A percentile compares a stretch with the other conserved stretches of the same genome.
Evolutionary conservation across 2,797 vertebrate genomes (phyloP).

Genomic region (Enteromius treurensis): DNA sequence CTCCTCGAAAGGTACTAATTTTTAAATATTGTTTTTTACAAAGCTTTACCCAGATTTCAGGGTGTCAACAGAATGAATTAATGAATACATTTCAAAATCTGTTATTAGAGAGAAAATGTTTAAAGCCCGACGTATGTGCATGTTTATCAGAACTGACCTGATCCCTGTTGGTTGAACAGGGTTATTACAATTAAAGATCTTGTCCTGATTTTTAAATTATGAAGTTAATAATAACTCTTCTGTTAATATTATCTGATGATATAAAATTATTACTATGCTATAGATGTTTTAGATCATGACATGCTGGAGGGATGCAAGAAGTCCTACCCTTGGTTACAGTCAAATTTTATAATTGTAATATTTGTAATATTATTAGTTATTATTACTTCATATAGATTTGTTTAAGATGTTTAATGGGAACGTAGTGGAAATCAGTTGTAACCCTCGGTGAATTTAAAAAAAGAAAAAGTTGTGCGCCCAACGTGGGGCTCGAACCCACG

Average conservation of each 20-base stretch:
- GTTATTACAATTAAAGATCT: neutral
- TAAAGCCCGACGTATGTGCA: neutral
- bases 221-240: neutral
- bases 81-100: neutral
- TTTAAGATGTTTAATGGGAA: too few species aligned
- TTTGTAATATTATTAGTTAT: neutral
- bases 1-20: neutral
- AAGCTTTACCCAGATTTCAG: neutral
- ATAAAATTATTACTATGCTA: neutral
- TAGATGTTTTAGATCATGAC: neutral
- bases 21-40: neutral
- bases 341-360: neutral
- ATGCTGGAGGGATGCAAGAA: neutral
- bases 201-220: neutral
- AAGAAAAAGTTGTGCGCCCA: conserved; percentile 10
- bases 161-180: neutral
- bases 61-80: neutral
- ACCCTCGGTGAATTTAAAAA: neutral
- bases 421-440: neutral
- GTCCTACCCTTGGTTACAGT: neutral
- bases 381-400: neutral
- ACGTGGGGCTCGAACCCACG: conserved; percentile 65
- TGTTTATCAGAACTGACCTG: neutral
- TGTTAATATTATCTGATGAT: neutral
- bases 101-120: neutral